These are phyloP conservation scores for Candidula unifasciata DNA, from an alignment of 2,888 invertebrate species.

Conservation along the genomic window DNA sequence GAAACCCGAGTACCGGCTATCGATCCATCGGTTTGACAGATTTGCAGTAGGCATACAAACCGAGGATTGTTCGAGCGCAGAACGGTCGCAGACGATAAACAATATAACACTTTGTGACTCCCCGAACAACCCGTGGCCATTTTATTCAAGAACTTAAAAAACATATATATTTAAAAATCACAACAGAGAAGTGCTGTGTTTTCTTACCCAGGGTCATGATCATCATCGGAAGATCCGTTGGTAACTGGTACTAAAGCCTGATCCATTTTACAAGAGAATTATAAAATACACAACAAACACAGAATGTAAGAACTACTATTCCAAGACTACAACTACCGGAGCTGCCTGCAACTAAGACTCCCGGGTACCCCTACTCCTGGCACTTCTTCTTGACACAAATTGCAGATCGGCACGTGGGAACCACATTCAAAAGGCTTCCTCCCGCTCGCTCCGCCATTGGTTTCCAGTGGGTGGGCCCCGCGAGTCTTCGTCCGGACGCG, in stretches of 20 bases:
- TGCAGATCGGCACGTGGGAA: constrained; percentile 45
- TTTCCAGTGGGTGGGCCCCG: constrained; percentile 53
- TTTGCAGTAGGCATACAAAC: too few species aligned
- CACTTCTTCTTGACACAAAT: constrained; percentile 39
- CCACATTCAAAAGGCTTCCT: constrained; percentile 36
- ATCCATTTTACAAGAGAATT: constrained; percentile 39
- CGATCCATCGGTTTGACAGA: background rate
- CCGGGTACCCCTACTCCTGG: constrained; percentile 37
- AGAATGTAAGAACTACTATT: constrained; percentile 37
- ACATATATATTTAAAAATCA: background rate
- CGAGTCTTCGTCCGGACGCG: constrained; percentile 68
- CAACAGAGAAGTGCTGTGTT: background rate
- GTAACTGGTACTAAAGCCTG: constrained; percentile 46
- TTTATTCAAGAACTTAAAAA: too few species aligned
- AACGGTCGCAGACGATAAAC: too few species aligned
- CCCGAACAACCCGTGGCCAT: too few species aligned
- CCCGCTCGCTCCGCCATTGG: constrained; percentile 47
- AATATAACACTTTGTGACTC: too few species aligned
- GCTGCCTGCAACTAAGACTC: constrained; percentile 44
- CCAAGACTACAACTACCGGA: constrained; percentile 43
- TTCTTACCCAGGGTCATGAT: constrained; percentile 45
- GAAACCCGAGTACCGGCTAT: constrained; percentile 1
- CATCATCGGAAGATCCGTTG: constrained; percentile 39
- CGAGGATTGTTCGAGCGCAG: too few species aligned
- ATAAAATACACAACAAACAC: constrained; percentile 42